Percentiles rank a stretch among this genome's conserved stretches.
phyloP scores from a whole-genome alignment of 1,140 invertebrate genomes.

The Agrypnia vestita region DNA sequence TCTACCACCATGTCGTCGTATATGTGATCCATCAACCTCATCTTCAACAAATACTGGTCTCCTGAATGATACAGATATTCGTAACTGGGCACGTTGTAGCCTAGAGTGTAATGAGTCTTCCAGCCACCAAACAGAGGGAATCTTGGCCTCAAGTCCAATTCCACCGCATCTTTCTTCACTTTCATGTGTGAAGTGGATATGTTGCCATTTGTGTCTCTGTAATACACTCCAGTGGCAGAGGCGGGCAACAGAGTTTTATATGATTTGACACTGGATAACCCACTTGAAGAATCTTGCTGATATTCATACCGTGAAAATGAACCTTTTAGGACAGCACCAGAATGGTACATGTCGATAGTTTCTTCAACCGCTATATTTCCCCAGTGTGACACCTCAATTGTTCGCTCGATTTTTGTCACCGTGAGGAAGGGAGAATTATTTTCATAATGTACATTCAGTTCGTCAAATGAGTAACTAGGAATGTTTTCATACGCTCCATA shows the following conservation, averaged over 20 bases:
- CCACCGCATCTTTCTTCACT: slow-evolving; percentile 91
- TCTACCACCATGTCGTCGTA: slow-evolving; percentile 98
- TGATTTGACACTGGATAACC: slow-evolving; percentile 89
- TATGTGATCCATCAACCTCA: slow-evolving; percentile 95
- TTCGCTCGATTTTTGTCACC: slow-evolving; percentile 87
- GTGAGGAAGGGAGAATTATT: slow-evolving; percentile 97
- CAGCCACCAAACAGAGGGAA: slow-evolving; percentile 99
- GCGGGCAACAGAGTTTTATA: slow-evolving; percentile 96
- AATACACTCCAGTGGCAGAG: slow-evolving; percentile 89
- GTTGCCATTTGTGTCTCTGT: slow-evolving; percentile 98
- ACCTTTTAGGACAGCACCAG: slow-evolving; percentile 93
- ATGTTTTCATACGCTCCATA: slow-evolving; percentile 93
- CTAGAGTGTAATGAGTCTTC: slow-evolving; percentile 97
- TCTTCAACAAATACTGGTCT: slow-evolving; percentile 89
- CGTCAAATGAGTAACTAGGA: slow-evolving; percentile 73
- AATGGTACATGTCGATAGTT: slow-evolving; percentile 91
- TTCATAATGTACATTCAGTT: slow-evolving; percentile 92
- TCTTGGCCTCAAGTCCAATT: slow-evolving; percentile 93
- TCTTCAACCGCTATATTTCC: slow-evolving; percentile 99
- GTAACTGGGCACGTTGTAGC: slow-evolving; percentile 98
- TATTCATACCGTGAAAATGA: slow-evolving; percentile 98
- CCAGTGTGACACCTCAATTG: slow-evolving; percentile 99
- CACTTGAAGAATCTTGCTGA: slow-evolving; percentile 89
- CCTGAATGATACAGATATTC: slow-evolving; percentile 93
- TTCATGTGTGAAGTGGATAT: slow-evolving; percentile 98